Evolutionary conservation across 2,113 vertebrate species (phyloP).

Genomic region (Oostethus manadensis): DNA sequence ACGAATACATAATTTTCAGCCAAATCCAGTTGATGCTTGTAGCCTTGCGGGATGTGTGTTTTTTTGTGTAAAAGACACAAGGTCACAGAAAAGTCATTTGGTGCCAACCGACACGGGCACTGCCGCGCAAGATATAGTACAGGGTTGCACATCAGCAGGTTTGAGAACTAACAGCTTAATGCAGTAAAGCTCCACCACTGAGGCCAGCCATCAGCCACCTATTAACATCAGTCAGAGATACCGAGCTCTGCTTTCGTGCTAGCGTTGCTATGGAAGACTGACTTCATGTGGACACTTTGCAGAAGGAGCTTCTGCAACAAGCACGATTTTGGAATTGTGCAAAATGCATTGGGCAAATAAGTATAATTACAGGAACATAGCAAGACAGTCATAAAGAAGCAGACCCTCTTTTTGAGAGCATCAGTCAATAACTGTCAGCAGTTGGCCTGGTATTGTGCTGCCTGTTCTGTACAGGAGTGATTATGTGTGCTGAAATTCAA

Average conservation of each 20-base stretch:
- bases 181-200: constrained; percentile 33
- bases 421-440: constrained; percentile 1
- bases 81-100: constrained; percentile 30
- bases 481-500: background rate
- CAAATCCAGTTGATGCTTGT: constrained; percentile 33
- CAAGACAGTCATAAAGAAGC: background rate
- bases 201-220: constrained; percentile 45
- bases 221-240: constrained; percentile 43
- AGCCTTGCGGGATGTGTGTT: constrained; percentile 38
- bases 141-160: constrained; percentile 30
- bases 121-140: constrained; percentile 40
- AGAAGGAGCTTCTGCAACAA: background rate
- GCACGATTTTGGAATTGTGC: background rate
- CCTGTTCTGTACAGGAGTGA: background rate
- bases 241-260: constrained; percentile 1
- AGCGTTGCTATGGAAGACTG: background rate
- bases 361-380: background rate
- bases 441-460: background rate
- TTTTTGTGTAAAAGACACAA: constrained; percentile 31
- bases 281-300: background rate
- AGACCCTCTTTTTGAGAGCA: background rate
- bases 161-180: constrained; percentile 51
- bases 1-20: too few species aligned
- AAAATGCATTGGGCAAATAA: background rate
- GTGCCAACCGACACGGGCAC: constrained; percentile 42